Evolutionary conservation across 1,140 invertebrate genomes (phyloP), one percentile per base, ranked within the genome.

Genomic region (Sycobia sp.): DNA sequence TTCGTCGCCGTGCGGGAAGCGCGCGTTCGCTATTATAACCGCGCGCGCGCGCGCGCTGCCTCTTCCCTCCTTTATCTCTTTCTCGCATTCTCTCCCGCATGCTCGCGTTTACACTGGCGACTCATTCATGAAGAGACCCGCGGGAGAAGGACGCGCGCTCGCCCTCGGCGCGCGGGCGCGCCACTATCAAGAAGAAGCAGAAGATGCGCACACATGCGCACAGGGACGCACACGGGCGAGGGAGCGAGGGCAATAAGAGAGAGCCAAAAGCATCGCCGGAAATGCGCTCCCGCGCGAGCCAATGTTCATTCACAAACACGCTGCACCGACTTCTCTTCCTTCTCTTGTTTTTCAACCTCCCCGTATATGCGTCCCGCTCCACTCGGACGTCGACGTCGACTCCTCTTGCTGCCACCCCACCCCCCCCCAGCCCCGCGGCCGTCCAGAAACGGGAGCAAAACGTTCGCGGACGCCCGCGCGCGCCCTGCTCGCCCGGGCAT

Each of bases 241-340:
- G 56, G 49, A 34, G 27, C 50, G n/a, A 58, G 36, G 55, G 36
- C 44, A 55, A 69, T 27, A 46, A 27, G 46, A 58, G 29, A 46
- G 18, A 59, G 47, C 59, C 20, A 18, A 36, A 56, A 29, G 44
- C 16, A 22, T 43, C 63, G 73, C 80, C 79, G 80, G 80, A 82
- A 82, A 79, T 71, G 74, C 72, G 69, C 8, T 13, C 68, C n/a
- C n/a, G n/a, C n/a, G 71, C 78, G 71, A 78, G 76, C 74, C 76
- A 78, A 79, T 75, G 75, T 81, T 82, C 80, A 81, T 82, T 82
- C 80, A 81, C 78, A 81, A 67, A 67, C 60, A 68, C 65, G 65
- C 49, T 47, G 59, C 62, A 51, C 59, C 69, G 58, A 70, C 65
- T 66, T 65, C 63, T 68, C 68, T 63, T 56, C 67, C 67, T 68